Evolutionary conservation across 2,888 invertebrate species (phyloP), one percentile per base, ranked within the genome.

Genomic region (Eumacrocentrus americanus): DNA sequence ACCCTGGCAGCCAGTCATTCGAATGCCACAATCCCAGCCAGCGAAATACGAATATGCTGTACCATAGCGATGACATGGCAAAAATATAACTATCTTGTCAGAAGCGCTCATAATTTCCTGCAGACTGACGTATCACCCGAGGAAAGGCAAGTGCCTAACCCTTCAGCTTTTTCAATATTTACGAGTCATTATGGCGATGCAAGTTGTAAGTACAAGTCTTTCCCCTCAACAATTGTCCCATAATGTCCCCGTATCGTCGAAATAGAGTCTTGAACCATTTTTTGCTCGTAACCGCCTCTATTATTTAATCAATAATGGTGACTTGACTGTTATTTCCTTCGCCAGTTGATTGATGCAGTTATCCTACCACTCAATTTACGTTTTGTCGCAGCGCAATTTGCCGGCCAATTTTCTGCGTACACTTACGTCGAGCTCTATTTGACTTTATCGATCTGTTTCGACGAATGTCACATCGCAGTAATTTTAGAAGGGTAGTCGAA

Each of bases 31-130:
- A 25, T 6, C 53, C 53, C 40, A 40, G 42, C 7, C 16, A 23
- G 1, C 53, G 40, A 2, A 53, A n/a, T 11, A 53, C 40, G 7
- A 40, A 20, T 14, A 53, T 54, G 34, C 54, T 54, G 34, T 54
- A 54, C 1, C 42, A 42, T 18, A 54, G 23, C 53, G 37, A 40
- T 40, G 38, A 40, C 38, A 40, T 40, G 14, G 12, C 12, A 14
- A 5, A 14, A 14, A 37, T 37, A 14, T 38, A 14, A 5, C 12
- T 38, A 2, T 2, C 1, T 12, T 37, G 12, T 2, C 12, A 1
- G 3, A 14, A 11, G 3, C 7, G 2, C 2, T 40, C 6, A 7
- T 40, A n/a, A n/a, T n/a, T n/a, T n/a, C n/a, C n/a, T 14, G 3
- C 7, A 2, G 9, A 40, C 38, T 38, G 37, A 38, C n/a, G 37